Evolutionary conservation across 2,888 invertebrate genomes (phyloP), one percentile per base, ranked within the genome.

Genomic region (Apamea sordens): DNA sequence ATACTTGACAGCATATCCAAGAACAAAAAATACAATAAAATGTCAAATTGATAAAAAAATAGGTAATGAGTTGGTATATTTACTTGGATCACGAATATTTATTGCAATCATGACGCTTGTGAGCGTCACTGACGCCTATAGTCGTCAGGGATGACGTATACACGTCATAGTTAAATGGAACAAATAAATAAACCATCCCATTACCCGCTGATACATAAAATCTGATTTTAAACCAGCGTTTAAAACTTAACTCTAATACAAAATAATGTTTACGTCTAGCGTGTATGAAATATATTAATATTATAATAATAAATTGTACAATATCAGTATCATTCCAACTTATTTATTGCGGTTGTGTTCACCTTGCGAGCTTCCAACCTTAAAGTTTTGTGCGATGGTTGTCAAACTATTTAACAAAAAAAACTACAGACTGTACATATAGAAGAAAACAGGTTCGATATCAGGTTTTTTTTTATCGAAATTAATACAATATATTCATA

Each of bases 161-260:
- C 4, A 61, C 73, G 53, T 47, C 71, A 63, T 2, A 50, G 7
- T 36, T 10, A 56, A 11, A 15, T 59, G 2, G 21, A 53, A 15
- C 53, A 77, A 75, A 73, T 70, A 92, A 92, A 89, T 89, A 91
- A 85, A 92, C 90, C 90, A 92, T 83, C 88, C 21, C 73, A 56
- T 64, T 71, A 70, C 73, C 77, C 44, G 86, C 84, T 79, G 77
- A 79, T 88, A 83, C 77, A 84, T 84, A 93, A 91, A 93, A 91
- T 90, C 95, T 94, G 95, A 96, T 96, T 96, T 91, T 90, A 85
- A 95, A 95, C 93, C 96, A 95, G 95, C 83, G 91, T 91, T 90
- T 92, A 93, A 85, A 94, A 94, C 94, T 94, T 94, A 95, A 91
- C 85, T 86, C 92, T 94, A 93, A 88, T 93, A 94, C 91, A 94